Conservation (phyloP, 2,797 vertebrate genomes). For the Xyrichtys novacula region DNA sequence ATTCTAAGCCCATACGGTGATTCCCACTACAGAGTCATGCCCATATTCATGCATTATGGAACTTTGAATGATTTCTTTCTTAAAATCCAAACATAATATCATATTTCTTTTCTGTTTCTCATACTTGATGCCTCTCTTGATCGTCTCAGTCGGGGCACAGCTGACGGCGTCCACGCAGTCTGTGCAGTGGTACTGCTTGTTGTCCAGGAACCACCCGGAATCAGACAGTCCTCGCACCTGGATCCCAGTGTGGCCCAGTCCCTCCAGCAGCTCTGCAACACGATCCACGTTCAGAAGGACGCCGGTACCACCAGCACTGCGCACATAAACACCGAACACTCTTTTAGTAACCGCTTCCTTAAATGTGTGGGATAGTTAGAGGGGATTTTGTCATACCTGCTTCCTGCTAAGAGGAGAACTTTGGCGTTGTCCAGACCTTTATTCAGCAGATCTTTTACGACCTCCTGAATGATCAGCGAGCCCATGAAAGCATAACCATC, state of each 20-base stretch:
- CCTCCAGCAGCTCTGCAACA: constrained; percentile 92
- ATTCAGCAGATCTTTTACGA: constrained; percentile 91
- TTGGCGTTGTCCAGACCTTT: constrained; percentile 94
- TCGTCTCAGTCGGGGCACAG: constrained; percentile 86
- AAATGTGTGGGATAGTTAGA: no score
- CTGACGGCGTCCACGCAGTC: constrained; percentile 92
- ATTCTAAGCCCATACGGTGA: no score
- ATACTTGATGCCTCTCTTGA: constrained; percentile 89
- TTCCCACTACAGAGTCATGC: no score
- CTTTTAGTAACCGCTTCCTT: background rate
- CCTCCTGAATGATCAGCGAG: constrained; percentile 95
- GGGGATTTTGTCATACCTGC: constrained; percentile 85
- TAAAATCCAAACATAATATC: background rate
- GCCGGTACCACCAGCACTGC: constrained; percentile 94
- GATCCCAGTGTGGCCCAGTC: constrained; percentile 89
- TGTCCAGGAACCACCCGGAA: constrained; percentile 98
- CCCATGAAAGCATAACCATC: constrained; percentile 97
- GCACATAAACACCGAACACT: constrained; percentile 5
- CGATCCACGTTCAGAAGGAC: constrained; percentile 96
- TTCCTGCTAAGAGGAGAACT: constrained; percentile 94
- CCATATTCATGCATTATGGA: no score
- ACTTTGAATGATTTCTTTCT: background rate
- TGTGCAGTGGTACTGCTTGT: constrained; percentile 93
- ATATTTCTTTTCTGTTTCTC: constrained; percentile 24
- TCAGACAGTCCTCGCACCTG: constrained; percentile 96